Percentiles rank a stretch among this genome's conserved stretches.
Conservation (phyloP, 2,888 invertebrate genomes). For the Andrena bicolor region DNA sequence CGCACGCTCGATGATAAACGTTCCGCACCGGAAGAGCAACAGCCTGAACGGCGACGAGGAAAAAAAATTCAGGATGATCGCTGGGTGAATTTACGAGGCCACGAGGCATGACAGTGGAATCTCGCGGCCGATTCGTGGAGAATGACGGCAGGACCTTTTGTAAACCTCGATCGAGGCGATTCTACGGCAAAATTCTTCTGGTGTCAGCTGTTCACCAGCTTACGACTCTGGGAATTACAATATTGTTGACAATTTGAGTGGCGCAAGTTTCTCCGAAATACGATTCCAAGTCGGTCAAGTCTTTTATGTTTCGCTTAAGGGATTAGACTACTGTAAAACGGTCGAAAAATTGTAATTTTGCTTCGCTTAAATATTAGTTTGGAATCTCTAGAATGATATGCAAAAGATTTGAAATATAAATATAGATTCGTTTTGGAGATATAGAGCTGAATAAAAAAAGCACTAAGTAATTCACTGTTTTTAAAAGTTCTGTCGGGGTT, state of each 20-base stretch:
- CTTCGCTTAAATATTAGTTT: no score
- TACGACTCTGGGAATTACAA: conserved; percentile 72
- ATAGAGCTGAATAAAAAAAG: no score
- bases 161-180: conserved; percentile 37
- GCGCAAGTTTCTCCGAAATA: no score
- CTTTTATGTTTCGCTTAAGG: no score
- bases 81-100: conserved; percentile 51
- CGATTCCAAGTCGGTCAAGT: no score
- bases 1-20: conserved; percentile 38
- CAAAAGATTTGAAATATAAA: no score
- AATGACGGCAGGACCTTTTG: conserved; percentile 26
- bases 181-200: conserved; percentile 50
- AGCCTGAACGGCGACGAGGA: not conserved
- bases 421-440: no score
- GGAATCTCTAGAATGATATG: no score
- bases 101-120: conserved; percentile 29
- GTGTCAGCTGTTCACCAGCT: conserved; percentile 68
- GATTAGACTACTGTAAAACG: no score
- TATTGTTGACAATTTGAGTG: conserved; percentile 53
- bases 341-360: no score
- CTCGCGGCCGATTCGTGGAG: conserved; percentile 28
- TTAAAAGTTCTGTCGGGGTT: no score
- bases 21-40: conserved; percentile 16
- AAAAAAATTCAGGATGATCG: conserved; percentile 20
- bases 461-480: no score